These are phyloP conservation scores for Lepus europaeus DNA, from an alignment of 2,113 vertebrate genomes.

Conservation along the genomic window DNA sequence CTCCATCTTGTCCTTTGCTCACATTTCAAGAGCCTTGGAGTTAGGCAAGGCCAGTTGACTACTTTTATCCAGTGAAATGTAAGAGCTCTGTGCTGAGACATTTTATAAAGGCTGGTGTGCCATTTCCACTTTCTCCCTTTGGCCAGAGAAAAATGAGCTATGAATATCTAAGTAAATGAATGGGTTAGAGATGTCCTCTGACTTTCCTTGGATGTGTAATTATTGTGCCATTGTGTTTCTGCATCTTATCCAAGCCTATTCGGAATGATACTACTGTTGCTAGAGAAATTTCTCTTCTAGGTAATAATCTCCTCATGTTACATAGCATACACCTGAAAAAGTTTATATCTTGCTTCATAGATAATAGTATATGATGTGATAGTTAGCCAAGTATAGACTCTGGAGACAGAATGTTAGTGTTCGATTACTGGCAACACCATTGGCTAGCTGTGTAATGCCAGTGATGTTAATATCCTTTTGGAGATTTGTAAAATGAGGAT, in stretches of 20 bases:
- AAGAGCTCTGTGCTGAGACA: not conserved
- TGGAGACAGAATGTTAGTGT: not conserved
- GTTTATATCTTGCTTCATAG: not conserved
- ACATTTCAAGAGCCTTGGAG: not conserved
- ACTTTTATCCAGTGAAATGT: not conserved
- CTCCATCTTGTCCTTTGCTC: too few relatives aligned
- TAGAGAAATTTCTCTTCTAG: not conserved
- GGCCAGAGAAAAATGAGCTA: not conserved
- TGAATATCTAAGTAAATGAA: not conserved
- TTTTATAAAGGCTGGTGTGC: not conserved
- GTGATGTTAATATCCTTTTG: slow-evolving; percentile 40
- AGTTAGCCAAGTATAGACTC: not conserved
- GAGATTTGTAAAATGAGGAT: slow-evolving; percentile 29
- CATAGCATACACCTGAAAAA: not conserved
- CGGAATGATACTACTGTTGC: not conserved
- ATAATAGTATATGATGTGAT: not conserved
- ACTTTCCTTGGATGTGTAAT: not conserved
- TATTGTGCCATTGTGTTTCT: not conserved
- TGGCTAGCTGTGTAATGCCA: not conserved
- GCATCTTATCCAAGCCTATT: not conserved
- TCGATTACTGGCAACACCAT: not conserved
- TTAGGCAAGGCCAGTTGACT: not conserved
- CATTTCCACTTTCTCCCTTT: not conserved
- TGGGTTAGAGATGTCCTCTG: not conserved
- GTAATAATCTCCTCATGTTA: not conserved